Percentiles rank a stretch among this genome's conserved stretches.
phyloP scores from a whole-genome alignment of 2,113 vertebrate species.

The Apus apus region DNA sequence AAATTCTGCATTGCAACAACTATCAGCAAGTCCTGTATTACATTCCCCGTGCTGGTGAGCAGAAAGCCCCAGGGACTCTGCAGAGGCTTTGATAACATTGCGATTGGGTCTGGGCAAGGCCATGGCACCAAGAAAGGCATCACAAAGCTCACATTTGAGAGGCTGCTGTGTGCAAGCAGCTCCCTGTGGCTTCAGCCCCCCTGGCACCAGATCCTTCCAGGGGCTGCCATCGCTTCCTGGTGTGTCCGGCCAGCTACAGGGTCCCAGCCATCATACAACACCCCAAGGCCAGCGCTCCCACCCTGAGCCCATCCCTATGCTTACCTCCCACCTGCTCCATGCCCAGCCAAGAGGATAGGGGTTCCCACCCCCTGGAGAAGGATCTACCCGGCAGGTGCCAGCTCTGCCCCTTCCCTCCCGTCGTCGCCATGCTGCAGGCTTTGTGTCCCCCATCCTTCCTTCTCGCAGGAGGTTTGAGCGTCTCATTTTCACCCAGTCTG shows the following conservation, averaged over 20 bases:
- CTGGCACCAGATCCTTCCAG: not conserved
- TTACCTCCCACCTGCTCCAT: conserved; percentile 62
- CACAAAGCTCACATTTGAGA: not conserved
- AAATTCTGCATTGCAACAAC: not conserved
- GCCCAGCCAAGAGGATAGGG: accelerated
- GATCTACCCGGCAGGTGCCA: not conserved
- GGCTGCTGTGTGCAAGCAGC: not conserved
- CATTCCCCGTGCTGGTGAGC: accelerated
- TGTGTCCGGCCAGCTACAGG: accelerated
- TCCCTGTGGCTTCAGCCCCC: not conserved
- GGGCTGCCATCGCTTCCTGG: not conserved
- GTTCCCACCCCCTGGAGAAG: not conserved
- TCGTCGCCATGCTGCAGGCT: not conserved
- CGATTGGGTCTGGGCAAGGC: not conserved
- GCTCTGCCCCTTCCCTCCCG: not conserved
- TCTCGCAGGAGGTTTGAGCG: accelerated
- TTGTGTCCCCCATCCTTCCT: not conserved
- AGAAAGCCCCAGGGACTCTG: not conserved
- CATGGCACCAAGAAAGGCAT: not conserved
- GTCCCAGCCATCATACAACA: not conserved
- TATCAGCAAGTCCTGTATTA: accelerated
- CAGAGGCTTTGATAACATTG: not conserved
- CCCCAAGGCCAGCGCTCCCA: accelerated
- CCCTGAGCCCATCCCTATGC: not conserved
- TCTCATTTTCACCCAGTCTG: not conserved